These are phyloP conservation scores for Perizoma affinitatum DNA, from an alignment of 2,888 invertebrate genomes.

Conservation along the genomic window DNA sequence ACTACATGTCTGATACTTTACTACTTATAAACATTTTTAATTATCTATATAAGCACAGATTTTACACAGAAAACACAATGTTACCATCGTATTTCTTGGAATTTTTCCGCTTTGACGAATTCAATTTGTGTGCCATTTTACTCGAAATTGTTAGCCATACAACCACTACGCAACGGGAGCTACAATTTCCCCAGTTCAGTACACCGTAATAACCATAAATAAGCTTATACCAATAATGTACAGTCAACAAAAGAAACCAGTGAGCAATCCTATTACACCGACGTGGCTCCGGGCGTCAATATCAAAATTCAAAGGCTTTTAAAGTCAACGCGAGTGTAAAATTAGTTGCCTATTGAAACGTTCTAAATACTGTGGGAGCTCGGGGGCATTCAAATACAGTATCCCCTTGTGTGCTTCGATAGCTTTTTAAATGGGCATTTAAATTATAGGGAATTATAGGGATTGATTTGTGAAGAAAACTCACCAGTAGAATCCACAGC, in stretches of 20 bases:
- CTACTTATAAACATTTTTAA: too few species aligned
- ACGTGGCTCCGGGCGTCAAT: conserved; percentile 54
- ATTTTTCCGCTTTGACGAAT: too few species aligned
- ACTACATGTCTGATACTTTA: too few species aligned
- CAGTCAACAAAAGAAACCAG: conserved; percentile 33
- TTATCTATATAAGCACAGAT: too few species aligned
- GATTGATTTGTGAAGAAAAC: too few species aligned
- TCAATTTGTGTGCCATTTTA: too few species aligned
- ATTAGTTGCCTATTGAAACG: conserved; percentile 66
- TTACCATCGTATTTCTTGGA: too few species aligned
- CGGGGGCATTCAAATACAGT: background rate
- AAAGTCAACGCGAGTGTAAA: conserved; percentile 66
- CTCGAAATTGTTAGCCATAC: background rate
- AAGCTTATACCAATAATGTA: conserved; percentile 33
- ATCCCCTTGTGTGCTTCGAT: background rate
- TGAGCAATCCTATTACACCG: conserved; percentile 33
- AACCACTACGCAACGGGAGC: conserved; percentile 7
- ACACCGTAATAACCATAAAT: conserved; percentile 27
- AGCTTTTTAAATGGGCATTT: too few species aligned
- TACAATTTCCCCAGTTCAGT: conserved; percentile 19
- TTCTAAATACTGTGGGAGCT: conserved; percentile 34
- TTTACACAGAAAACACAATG: too few species aligned
- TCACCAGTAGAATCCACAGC: too few species aligned
- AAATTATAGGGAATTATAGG: too few species aligned
- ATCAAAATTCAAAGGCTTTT: conserved; percentile 68